Base-by-base conservation (phyloP, 2,113 vertebrate species). In the Pao palembangensis region DNA sequence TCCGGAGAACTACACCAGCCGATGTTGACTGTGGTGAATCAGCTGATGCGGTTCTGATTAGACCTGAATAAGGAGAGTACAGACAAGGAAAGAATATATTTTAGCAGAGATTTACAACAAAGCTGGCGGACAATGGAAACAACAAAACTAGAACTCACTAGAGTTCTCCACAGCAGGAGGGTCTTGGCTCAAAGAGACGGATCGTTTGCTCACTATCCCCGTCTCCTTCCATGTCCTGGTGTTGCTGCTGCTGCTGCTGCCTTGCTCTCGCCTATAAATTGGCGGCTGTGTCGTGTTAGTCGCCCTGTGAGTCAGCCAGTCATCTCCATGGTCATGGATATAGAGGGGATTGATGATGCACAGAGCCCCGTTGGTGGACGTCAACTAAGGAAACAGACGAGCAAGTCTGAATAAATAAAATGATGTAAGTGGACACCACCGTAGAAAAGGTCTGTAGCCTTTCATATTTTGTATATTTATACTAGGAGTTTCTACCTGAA, bases 341-440 rank as follows among this genome's bases (percentile, higher is more conserved):
- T 93, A 94, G 6, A 95, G 91, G 0, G 91, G 93, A 75, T 95
- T 96, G 61, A 94, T 90, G 74, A 95, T 64, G 14, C 89, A 94
- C 23, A 94, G 71, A 0, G 91, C 92, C 2, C 86, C 90, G 0
- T 81, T 89, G 28, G 86, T 75, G 0, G 88, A 78, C 0, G 85
- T 90, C 55, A 88, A 66, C 78, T 90, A 68, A 8, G 11, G 42
- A 31, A 67, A 65, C 52, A 58, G 28, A 55, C 10, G 65, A 0
- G 46, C 17, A 38, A 12, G 34, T 2, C 10, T 11, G 34, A 34
- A 0, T 52, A 19, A 47, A 8, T 15, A 13, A 6, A 8, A 48
- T 18, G 46, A 18, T 18, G 46, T 17, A 17, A 48, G 14, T 8
- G 6, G 14, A n/a, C 15, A 47, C 6, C 14, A n/a, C 44, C 15